phyloP scores from a whole-genome alignment of 2,888 invertebrate species.

The Drosophila dives region DNA sequence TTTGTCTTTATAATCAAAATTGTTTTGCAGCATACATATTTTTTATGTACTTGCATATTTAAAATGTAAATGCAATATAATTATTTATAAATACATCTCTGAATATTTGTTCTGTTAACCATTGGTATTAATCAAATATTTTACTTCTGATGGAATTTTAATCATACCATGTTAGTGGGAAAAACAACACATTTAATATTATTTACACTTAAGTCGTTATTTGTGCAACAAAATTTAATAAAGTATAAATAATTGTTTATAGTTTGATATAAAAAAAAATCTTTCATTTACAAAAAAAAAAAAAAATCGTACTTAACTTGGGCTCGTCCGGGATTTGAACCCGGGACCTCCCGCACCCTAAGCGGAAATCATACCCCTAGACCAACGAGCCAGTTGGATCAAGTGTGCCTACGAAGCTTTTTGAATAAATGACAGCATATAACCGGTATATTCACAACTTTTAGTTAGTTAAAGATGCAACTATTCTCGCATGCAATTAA shows the following conservation, averaged over 20 bases:
- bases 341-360: conserved; percentile 86
- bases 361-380: conserved; percentile 86
- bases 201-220: conserved; percentile 75
- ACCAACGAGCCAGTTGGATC: conserved; percentile 81
- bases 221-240: conserved; percentile 72
- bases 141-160: conserved; percentile 63
- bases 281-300: background rate
- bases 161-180: conserved; percentile 51
- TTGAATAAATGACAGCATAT: background rate
- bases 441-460: conserved; percentile 19
- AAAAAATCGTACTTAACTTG: conserved; percentile 78
- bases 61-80: conserved; percentile 42
- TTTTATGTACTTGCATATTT: conserved; percentile 22
- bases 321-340: conserved; percentile 86
- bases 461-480: background rate
- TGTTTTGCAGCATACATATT: conserved; percentile 51
- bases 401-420: fast-evolving
- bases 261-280: conserved; percentile 49
- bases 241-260: conserved; percentile 64
- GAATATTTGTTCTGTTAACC: conserved; percentile 75
- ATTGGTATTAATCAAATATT: conserved; percentile 72
- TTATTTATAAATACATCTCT: conserved; percentile 32
- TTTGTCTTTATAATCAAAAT: conserved; percentile 48
- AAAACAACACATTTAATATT: conserved; percentile 67
- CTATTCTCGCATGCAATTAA: background rate